Evolutionary conservation across 64 coral and sea anemone species (phyloP).

Genomic region (Stichodactyla mertensii): DNA sequence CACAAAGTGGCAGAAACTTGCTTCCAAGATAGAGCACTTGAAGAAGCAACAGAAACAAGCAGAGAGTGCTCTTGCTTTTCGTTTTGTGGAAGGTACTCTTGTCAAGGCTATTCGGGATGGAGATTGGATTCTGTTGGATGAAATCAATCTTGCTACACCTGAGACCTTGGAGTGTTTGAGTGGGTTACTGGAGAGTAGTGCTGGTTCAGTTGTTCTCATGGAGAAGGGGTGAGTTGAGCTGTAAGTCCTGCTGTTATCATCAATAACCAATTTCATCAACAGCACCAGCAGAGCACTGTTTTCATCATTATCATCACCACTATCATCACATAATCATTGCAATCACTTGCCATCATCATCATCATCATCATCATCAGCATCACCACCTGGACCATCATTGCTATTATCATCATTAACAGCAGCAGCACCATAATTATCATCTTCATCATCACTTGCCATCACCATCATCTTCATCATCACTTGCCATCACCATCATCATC

Average conservation of each 20-base stretch:
- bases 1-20: conserved; percentile 62
- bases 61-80: conserved; percentile 72
- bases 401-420: too few relatives aligned
- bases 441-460: too few relatives aligned
- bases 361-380: too few relatives aligned
- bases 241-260: neutral
- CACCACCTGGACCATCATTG: too few relatives aligned
- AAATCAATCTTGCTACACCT: conserved; percentile 91
- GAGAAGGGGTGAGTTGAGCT: conserved; percentile 76
- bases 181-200: conserved; percentile 84
- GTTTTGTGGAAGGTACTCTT: conserved; percentile 87
- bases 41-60: conserved; percentile 86
- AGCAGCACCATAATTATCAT: too few relatives aligned
- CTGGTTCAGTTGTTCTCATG: conserved; percentile 80
- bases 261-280: neutral
- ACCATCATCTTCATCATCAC: neutral
- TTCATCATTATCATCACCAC: neutral
- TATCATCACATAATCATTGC: neutral
- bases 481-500: neutral
- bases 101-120: conserved; percentile 77
- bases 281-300: neutral
- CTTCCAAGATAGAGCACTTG: conserved; percentile 58
- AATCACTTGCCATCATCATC: neutral
- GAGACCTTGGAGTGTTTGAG: conserved; percentile 97
- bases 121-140: conserved; percentile 92